Percentiles rank a stretch among this genome's conserved stretches.
phyloP scores from a whole-genome alignment of 2,797 vertebrate genomes.

The Galaxias olidus region DNA sequence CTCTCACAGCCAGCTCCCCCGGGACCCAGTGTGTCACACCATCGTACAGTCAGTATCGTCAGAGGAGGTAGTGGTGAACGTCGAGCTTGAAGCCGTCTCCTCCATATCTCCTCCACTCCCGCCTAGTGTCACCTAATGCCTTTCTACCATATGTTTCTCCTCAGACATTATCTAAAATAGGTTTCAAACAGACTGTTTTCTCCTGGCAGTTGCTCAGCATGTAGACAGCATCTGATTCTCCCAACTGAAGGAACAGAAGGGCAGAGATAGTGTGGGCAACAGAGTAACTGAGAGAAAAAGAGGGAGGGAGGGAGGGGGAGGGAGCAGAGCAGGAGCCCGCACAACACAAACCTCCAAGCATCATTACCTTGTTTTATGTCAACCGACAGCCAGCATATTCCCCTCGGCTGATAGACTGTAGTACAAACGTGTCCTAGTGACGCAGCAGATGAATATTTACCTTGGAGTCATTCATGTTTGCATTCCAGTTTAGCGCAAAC shows the following conservation, averaged over 20 bases:
- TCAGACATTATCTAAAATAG: not conserved
- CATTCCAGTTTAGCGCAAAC: not conserved
- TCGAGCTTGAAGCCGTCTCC: not conserved
- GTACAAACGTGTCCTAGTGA: not conserved
- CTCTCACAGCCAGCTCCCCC: slow-evolving; percentile 5
- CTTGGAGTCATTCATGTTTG: slow-evolving; percentile 4
- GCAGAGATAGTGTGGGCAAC: not conserved
- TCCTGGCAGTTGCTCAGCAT: not conserved
- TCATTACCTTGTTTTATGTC: not conserved
- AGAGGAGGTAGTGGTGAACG: not conserved
- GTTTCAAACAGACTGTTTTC: not conserved
- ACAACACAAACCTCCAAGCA: not conserved
- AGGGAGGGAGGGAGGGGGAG: not conserved
- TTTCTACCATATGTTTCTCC: too few relatives aligned
- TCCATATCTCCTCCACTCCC: not conserved
- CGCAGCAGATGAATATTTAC: slow-evolving; percentile 4
- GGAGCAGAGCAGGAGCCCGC: not conserved
- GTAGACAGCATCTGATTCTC: not conserved
- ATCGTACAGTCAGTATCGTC: not conserved
- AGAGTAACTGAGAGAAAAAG: not conserved
- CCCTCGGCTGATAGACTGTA: not conserved
- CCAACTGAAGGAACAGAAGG: not conserved
- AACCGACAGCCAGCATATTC: not conserved
- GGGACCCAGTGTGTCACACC: slow-evolving; percentile 13
- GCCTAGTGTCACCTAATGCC: too few relatives aligned